Base-by-base conservation (phyloP, 2,113 vertebrate species). In the Microtus ochrogaster region DNA sequence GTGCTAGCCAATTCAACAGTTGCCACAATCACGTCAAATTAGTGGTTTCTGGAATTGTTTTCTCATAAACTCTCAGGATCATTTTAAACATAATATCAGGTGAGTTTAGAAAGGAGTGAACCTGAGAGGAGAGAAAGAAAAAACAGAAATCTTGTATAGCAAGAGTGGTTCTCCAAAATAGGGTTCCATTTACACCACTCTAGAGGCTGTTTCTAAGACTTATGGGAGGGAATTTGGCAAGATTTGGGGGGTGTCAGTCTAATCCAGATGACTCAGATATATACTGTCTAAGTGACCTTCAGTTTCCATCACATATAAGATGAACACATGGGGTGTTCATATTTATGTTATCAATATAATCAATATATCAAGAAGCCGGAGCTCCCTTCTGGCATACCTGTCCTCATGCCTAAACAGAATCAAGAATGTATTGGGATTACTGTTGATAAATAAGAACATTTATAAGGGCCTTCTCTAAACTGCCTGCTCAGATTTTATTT, bases 21-120 rank as follows among this genome's bases (percentile, higher is more conserved):
- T 7, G 63, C 21, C 24, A 17, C 0, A 63, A 8, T 39, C 24
- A 30, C 7, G 3, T 1, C 13, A 39, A 84, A 2, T 24, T 41
- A 30, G 22, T 63, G 24, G n/a, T 14, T 65, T 83, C 26, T 63
- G 13, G 4, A 63, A 41, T 83, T 83, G 9, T 79, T 44, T 30
- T 41, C 16, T 65, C 3, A 63, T 84, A 41, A 17, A 41, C 24
- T 83, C 3, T 41, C 14, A 44, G n/a, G 41, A 5, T 84, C 7
- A 63, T 41, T 63, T 84, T 63, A 63, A 41, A 5, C 22, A 63
- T 52, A 83, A 63, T 17, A 28, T 12, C 36, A 44, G 39, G 6
- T 39, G n/a, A 17, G 14, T 17, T 84, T 63, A 30, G n/a, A 84
- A 41, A 84, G n/a, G n/a, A 63, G 55, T 58, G 55, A 58, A 58